Evolutionary conservation across 2,888 invertebrate species (phyloP), one percentile per base, ranked within the genome.

Genomic region (Sinopyrophorus schimmeli): DNA sequence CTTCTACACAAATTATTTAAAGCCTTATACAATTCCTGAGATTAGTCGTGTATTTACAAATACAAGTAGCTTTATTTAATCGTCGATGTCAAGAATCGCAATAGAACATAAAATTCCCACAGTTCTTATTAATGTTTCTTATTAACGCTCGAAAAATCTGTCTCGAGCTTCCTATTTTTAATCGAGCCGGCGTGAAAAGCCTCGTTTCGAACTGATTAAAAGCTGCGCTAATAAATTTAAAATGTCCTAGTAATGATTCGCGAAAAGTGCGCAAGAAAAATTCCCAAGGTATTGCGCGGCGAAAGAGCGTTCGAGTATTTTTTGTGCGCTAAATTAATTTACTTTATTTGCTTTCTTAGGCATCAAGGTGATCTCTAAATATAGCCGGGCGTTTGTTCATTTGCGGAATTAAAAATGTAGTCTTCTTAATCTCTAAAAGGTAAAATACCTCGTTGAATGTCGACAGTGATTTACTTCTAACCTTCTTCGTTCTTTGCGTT

Each of bases 391-490:
- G 42, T 48, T 35, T 47, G 23, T 28, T 28, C 41, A 15, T 43
- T 50, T 46, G 28, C 34, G 40, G 50, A 50, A 44, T 39, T 46
- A 50, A 50, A 50, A 50, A 40, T 50, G 34, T 39, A 49, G 37
- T 43, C 43, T 32, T 40, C 44, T 40, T 39, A 49, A 55, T 40
- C 47, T 50, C 53, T 57, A 60, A 61, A 65, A 66, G 65, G 64
- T 57, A 56, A 64, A 64, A 65, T 59, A 51, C 54, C 62, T 57
- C 54, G 55, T 44, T 51, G 57, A 58, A 58, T 47, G 46, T 52
- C 53, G 47, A 28, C 53, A 61, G 54, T 65, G 60, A 64, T 64
- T 64, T 63, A 61, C 55, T 59, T 55, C 47, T 54, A 62, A 55
- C 55, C 59, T 61, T 61, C 59, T 39, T 46, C 43, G 49, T 54